These are phyloP conservation scores for Agonum fuliginosum DNA, from an alignment of 2,888 invertebrate species.

Conservation along the genomic window DNA sequence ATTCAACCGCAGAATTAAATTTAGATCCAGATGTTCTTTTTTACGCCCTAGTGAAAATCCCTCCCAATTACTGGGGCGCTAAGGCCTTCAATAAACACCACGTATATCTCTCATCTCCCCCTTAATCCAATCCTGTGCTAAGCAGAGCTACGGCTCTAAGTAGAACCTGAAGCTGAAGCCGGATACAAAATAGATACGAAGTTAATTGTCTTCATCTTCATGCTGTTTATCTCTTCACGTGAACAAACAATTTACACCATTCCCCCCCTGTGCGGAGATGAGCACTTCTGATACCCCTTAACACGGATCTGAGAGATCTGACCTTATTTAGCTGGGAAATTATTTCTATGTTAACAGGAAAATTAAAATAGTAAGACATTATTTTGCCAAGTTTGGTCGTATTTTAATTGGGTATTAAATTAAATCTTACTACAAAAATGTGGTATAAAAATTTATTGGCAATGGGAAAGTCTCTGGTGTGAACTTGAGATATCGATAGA, in stretches of 20 bases:
- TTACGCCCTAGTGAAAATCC: neutral
- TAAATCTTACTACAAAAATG: too few relatives aligned
- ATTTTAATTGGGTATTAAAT: too few relatives aligned
- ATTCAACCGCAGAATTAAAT: neutral
- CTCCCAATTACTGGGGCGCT: neutral
- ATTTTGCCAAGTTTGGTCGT: too few relatives aligned
- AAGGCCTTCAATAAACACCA: neutral
- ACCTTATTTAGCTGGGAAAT: neutral
- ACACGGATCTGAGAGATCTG: neutral
- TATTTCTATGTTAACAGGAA: neutral
- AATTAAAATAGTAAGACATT: neutral
- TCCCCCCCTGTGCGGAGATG: neutral
- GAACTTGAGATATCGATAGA: neutral
- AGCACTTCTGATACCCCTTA: neutral
- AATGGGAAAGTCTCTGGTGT: too few relatives aligned
- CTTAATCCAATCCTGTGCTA: constrained; percentile 1
- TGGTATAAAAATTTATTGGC: too few relatives aligned
- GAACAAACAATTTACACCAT: constrained; percentile 53
- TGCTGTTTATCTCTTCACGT: constrained; percentile 54
- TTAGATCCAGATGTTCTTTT: too few relatives aligned
- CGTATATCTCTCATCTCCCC: constrained; percentile 4
- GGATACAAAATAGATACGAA: constrained; percentile 53
- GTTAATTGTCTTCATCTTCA: constrained; percentile 54
- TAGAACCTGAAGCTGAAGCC: neutral
- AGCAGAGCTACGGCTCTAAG: neutral